Percentiles rank a stretch among this genome's conserved stretches.
Evolutionary conservation across 1,140 invertebrate species (phyloP).

Genomic region (Drosophila murphyi): DNA sequence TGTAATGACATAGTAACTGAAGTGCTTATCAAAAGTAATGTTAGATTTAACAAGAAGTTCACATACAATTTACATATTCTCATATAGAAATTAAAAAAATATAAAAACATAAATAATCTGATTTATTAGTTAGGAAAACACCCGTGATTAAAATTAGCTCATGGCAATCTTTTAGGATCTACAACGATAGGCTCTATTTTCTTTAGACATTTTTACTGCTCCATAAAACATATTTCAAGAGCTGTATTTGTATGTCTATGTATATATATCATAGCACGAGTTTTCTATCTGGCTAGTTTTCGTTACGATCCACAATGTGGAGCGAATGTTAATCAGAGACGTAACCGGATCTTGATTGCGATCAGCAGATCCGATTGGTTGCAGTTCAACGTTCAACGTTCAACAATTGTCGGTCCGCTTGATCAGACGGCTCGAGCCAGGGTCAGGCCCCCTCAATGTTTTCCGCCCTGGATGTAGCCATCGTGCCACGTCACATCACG

Average conservation of each 20-base stretch:
- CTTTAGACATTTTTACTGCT: background rate
- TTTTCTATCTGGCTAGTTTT: background rate
- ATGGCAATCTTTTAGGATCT: background rate
- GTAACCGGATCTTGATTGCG: background rate
- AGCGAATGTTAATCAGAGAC: constrained; percentile 28
- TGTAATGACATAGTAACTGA: too few species aligned
- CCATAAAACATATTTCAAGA: constrained; percentile 29
- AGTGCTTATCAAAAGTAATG: too few species aligned
- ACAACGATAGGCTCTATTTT: background rate
- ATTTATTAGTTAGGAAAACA: background rate
- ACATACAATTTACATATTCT: too few species aligned
- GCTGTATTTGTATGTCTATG: background rate
- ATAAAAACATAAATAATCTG: too few species aligned
- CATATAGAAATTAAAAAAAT: too few species aligned
- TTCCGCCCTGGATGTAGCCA: background rate
- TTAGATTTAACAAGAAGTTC: too few species aligned
- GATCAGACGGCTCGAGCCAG: constrained; percentile 35
- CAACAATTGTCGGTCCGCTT: background rate
- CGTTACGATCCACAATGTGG: constrained; percentile 20
- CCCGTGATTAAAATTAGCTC: background rate
- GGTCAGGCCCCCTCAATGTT: constrained; percentile 12
- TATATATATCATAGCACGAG: constrained; percentile 17
- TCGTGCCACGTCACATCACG: constrained; percentile 4
- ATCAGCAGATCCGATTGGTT: background rate
- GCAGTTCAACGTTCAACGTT: constrained; percentile 8